Base-by-base conservation (phyloP, 1,140 invertebrate genomes). In the Coelopa frigida region DNA sequence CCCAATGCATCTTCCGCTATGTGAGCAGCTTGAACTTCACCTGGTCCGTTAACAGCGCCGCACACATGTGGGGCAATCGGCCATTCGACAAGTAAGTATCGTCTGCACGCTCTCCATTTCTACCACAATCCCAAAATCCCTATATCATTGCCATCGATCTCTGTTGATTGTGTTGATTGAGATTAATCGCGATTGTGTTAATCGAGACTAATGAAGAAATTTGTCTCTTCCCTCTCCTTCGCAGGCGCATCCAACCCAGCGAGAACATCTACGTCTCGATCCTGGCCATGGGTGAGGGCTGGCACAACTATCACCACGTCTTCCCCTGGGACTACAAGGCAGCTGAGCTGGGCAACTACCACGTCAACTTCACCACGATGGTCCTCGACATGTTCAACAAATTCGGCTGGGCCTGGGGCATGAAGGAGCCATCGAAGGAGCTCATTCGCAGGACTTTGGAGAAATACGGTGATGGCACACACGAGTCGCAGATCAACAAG, bases 251-350 rank as follows among this genome's bases (percentile, higher is more conserved):
- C 29, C 77, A 75, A 52, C 81, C 83, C 17, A 69, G 67, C 8
- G 81, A 84, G 66, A 84, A 81, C 56, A 62, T 70, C 45, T 67
- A 69, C 4, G 81, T 84, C 0, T 75, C 80, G 0, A 49, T 81
- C 3, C 52, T 82, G 11, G 68, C 76, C 3, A 68, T 78, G 51
- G 81, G 81, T 1, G 84, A 88, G 71, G 89, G 89, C 14, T 91
- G 86, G 80, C 89, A 94, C 70, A 94, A 93, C 71, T 95, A 91
- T 68, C 91, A 95, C 63, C 91, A 94, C 65, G 82, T 83, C 1
- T 94, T 94, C 68, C 90, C 91, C 1, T 88, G 84, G 70, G 72
- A 74, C 39, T 86, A 86, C 62, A 77, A 77, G 39, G 76, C 82
- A 26, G 79, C 79, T 35, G 86, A 89, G 55, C 58, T 78, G 44